Conservation (phyloP, 2,113 vertebrate genomes). For the Blennius ocellaris region DNA sequence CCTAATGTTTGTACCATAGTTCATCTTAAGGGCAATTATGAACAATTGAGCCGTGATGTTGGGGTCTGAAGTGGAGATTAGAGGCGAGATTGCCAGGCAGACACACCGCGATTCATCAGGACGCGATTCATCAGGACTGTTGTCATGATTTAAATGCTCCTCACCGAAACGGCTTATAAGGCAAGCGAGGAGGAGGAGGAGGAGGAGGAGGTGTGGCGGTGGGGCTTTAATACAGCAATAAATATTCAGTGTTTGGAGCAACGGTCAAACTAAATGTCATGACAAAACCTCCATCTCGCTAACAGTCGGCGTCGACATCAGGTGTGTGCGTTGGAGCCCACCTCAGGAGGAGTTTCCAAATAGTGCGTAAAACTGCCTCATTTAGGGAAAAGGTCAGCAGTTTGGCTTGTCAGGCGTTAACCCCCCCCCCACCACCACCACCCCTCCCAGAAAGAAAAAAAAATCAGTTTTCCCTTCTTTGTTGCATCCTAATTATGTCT, state of each 20-base stretch:
- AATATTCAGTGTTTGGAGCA: slow-evolving; percentile 75
- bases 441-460: background rate
- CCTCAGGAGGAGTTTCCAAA: slow-evolving; percentile 45
- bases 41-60: slow-evolving; percentile 71
- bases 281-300: slow-evolving; percentile 57
- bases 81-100: slow-evolving; percentile 67
- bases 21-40: slow-evolving; percentile 76
- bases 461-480: slow-evolving; percentile 18
- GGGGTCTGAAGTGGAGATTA: slow-evolving; percentile 73
- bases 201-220: background rate
- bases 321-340: slow-evolving; percentile 28
- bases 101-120: slow-evolving; percentile 64
- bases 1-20: slow-evolving; percentile 71
- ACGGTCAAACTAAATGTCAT: slow-evolving; percentile 75
- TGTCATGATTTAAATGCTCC: slow-evolving; percentile 70
- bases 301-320: slow-evolving; percentile 43
- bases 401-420: slow-evolving; percentile 38
- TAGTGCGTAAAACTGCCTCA: slow-evolving; percentile 44
- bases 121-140: slow-evolving; percentile 73
- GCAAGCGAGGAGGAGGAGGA: background rate
- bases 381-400: slow-evolving; percentile 72
- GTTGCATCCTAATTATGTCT: slow-evolving; percentile 63
- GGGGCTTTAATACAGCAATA: slow-evolving; percentile 70
- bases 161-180: slow-evolving; percentile 49
- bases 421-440: too few relatives aligned